Evolutionary conservation across 2,888 invertebrate genomes (phyloP).

Genomic region (Branchellion lobata): DNA sequence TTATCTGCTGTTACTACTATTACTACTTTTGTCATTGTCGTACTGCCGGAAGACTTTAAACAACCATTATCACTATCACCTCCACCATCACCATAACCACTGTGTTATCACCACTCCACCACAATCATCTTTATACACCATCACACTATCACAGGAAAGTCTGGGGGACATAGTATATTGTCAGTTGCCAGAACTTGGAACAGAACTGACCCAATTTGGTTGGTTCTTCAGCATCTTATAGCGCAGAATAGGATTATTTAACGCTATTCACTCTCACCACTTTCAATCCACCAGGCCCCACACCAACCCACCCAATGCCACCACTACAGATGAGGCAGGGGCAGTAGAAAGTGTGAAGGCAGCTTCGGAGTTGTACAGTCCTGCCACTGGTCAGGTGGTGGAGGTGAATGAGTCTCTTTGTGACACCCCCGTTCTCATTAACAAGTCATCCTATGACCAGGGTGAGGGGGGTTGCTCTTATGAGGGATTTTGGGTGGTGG

Average conservation of each 20-base stretch:
- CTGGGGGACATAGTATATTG: slow-evolving; percentile 95
- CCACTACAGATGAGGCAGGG: slow-evolving; percentile 90
- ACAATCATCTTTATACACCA: too few species aligned
- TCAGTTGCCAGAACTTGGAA: slow-evolving; percentile 82
- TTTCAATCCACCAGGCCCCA: too few species aligned
- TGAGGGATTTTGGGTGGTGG: not conserved
- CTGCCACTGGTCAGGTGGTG: slow-evolving; percentile 80
- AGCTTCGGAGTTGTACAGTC: slow-evolving; percentile 92
- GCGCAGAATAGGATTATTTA: too few species aligned
- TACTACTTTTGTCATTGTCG: too few species aligned
- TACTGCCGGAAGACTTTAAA: too few species aligned
- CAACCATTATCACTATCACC: not conserved
- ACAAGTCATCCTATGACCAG: slow-evolving; percentile 84
- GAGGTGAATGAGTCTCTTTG: slow-evolving; percentile 81
- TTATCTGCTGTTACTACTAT: too few species aligned
- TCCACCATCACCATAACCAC: not conserved
- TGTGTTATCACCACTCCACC: not conserved
- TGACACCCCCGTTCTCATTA: slow-evolving; percentile 82
- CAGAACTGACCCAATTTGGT: slow-evolving; percentile 69
- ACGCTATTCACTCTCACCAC: too few species aligned
- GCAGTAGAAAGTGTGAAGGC: slow-evolving; percentile 97
- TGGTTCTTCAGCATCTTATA: too few species aligned
- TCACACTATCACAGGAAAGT: slow-evolving; percentile 70
- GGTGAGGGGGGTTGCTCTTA: slow-evolving; percentile 65
- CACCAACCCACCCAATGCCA: too few species aligned